Evolutionary conservation across 2,797 vertebrate species (phyloP).

Genomic region (Coranthus polyacanthus): DNA sequence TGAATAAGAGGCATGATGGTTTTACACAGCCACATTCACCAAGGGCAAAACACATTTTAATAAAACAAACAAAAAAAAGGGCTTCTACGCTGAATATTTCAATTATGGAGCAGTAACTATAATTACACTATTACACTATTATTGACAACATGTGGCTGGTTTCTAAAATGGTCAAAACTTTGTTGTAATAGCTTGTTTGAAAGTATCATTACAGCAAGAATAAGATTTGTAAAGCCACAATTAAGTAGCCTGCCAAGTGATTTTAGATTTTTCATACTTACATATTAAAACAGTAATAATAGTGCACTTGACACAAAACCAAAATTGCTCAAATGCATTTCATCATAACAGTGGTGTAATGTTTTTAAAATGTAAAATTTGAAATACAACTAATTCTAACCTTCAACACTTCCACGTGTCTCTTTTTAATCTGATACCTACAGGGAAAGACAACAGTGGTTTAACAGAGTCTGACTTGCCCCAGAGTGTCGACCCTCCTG

Average conservation of each 20-base stretch:
- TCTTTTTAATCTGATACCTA: slow-evolving; percentile 12
- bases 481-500: slow-evolving; percentile 86
- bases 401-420: slow-evolving; percentile 2
- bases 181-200: slow-evolving; percentile 21
- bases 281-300: slow-evolving; percentile 1
- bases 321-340: slow-evolving; percentile 29
- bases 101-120: slow-evolving; percentile 35
- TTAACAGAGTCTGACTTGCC: slow-evolving; percentile 90
- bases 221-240: slow-evolving; percentile 25
- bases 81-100: slow-evolving; percentile 35
- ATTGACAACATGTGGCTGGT: slow-evolving; percentile 10
- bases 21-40: slow-evolving; percentile 28
- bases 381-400: slow-evolving; percentile 13
- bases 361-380: slow-evolving; percentile 6
- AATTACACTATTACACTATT: slow-evolving; percentile 32
- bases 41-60: slow-evolving; percentile 15
- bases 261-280: slow-evolving; percentile 21
- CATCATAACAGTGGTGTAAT: slow-evolving; percentile 16
- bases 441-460: slow-evolving; percentile 91
- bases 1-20: slow-evolving; percentile 34
- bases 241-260: slow-evolving; percentile 3
- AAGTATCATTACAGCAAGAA: slow-evolving; percentile 19
- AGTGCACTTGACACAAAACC: slow-evolving; percentile 1
- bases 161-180: slow-evolving; percentile 34
- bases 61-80: slow-evolving; percentile 19